Percentiles rank a stretch among this genome's conserved stretches.
Evolutionary conservation across 2,113 vertebrate species (phyloP).

Genomic region (Podilymbus podiceps): DNA sequence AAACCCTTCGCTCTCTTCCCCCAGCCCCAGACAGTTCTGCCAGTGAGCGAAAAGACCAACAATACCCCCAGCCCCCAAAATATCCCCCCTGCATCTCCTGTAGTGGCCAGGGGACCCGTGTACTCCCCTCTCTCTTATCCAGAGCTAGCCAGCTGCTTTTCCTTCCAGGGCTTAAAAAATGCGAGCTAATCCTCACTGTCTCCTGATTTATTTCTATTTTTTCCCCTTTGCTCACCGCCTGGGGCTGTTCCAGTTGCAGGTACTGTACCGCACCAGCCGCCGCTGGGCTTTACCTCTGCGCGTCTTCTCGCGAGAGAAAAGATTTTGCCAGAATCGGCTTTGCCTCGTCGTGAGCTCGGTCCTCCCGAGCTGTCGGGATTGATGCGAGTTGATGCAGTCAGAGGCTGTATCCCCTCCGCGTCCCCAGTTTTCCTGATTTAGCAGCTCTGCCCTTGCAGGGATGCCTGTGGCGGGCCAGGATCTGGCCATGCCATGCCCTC

Average conservation of each 20-base stretch:
- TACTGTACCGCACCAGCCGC: conserved; percentile 38
- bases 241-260: conserved; percentile 75
- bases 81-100: background rate
- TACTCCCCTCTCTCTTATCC: background rate
- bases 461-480: background rate
- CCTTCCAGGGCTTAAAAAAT: background rate
- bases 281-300: background rate
- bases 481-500: fast-evolving
- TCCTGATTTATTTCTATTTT: conserved; percentile 35
- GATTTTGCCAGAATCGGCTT: background rate
- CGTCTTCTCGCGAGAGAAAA: fast-evolving
- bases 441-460: background rate
- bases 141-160: background rate
- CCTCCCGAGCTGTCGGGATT: background rate
- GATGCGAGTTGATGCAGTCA: background rate
- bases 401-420: background rate
- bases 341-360: background rate
- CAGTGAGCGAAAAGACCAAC: background rate
- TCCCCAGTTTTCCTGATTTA: background rate
- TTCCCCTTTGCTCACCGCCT: background rate
- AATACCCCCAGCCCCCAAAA: background rate
- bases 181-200: conserved; percentile 2
- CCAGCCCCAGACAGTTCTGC: background rate
- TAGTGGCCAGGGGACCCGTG: fast-evolving
- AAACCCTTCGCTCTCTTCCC: background rate